Evolutionary conservation across 1,140 invertebrate genomes (phyloP).

Genomic region (Asobara japonica): DNA sequence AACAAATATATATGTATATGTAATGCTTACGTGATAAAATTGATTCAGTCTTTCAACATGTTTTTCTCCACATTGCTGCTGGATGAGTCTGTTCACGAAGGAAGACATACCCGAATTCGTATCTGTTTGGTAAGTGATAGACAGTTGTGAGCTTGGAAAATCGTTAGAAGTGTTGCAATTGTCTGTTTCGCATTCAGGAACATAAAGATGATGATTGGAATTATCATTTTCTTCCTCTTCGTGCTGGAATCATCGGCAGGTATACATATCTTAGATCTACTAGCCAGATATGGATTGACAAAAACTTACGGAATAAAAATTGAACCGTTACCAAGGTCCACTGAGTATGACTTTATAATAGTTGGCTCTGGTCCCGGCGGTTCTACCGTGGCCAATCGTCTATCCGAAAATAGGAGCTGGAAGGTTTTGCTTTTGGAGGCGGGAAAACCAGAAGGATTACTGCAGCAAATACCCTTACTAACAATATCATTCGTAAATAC

Average conservation of each 20-base stretch:
- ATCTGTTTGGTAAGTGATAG: too few relatives aligned
- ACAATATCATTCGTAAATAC: conserved; percentile 49
- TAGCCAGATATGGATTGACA: neutral
- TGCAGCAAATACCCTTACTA: conserved; percentile 70
- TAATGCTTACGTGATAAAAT: too few relatives aligned
- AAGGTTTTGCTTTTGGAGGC: conserved; percentile 67
- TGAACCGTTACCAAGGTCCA: conserved; percentile 29
- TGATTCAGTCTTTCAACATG: too few relatives aligned
- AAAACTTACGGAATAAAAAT: conserved; percentile 33
- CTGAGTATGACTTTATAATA: conserved; percentile 63
- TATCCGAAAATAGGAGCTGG: conserved; percentile 66
- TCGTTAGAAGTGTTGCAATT: too few relatives aligned
- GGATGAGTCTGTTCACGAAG: too few relatives aligned
- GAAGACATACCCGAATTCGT: too few relatives aligned
- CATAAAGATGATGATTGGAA: too few relatives aligned
- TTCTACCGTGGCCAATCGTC: conserved; percentile 69
- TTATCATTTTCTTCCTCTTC: neutral
- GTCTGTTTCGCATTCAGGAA: too few relatives aligned
- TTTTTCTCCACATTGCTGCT: too few relatives aligned
- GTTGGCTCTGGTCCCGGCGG: conserved; percentile 73
- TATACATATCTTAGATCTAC: neutral
- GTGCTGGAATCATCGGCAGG: neutral
- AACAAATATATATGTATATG: too few relatives aligned
- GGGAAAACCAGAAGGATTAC: conserved; percentile 59
- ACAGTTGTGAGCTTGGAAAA: too few relatives aligned